phyloP scores from a whole-genome alignment of 64 coral and sea anemone genomes.

The Pocillopora damicornis region DNA sequence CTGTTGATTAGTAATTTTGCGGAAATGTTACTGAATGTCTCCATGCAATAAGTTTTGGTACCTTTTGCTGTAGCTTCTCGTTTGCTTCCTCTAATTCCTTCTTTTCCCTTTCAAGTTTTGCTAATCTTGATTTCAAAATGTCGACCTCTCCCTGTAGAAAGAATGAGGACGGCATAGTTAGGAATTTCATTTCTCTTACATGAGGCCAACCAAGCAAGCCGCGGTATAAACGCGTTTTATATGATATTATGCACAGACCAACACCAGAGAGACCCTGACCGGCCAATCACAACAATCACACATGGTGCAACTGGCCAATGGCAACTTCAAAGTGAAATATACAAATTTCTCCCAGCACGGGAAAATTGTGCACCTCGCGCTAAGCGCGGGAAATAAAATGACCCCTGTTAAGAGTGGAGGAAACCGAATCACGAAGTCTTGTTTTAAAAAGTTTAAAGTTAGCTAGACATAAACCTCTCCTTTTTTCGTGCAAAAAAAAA shows the following conservation, averaged over 20 bases:
- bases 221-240: neutral
- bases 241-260: neutral
- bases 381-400: neutral
- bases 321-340: neutral
- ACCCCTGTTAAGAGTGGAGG: neutral
- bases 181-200: neutral
- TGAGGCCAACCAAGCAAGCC: neutral
- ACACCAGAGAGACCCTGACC: neutral
- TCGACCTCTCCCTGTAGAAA: constrained; percentile 60
- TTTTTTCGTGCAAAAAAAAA: no score
- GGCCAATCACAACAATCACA: neutral
- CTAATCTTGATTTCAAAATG: constrained; percentile 66
- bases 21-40: neutral
- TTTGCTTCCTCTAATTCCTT: constrained; percentile 61
- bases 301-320: neutral
- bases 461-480: no score
- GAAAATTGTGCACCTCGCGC: neutral
- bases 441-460: no score
- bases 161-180: neutral
- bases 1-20: no score
- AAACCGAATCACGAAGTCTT: no score
- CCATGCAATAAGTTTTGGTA: neutral
- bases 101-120: constrained; percentile 93
- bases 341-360: neutral
- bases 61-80: constrained; percentile 80